Evolutionary conservation across 2,797 vertebrate species (phyloP), one percentile per base, ranked within the genome.

Genomic region (Myotis daubentonii): DNA sequence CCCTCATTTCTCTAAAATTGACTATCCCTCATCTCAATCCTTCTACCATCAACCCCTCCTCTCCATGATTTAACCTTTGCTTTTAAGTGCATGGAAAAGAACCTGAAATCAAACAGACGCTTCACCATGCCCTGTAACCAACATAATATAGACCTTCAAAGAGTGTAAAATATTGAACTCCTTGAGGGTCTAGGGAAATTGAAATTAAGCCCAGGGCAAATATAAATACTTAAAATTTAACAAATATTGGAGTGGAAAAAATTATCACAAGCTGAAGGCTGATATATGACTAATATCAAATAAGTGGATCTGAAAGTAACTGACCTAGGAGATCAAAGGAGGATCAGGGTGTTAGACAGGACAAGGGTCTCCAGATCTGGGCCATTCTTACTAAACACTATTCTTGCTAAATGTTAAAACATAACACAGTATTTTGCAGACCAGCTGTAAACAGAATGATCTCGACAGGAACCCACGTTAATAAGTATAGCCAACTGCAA

Each of bases 1-100:
- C 20, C 6, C 12, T 83, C 49, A 65, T 13, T 38, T 10, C 8
- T 36, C 49, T 57, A n/a, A 91, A 93, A 71, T 12, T 38, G 8
- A 65, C 36, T 33, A 84, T n/a, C 20, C 5, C 10, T 70, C 36
- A 85, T 66, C 16, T 3, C 5, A 85, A 3, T 66, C 30, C 28
- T 71, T 81, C 28, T 55, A 57, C 47, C 4, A 70, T 36, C 88
- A 72, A 60, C 12, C 22, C 9, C 1, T 15, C 11, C 8, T 51
- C 57, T 33, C 22, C 79, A 4, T 65, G 65, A 55, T 62, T 76
- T 75, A 33, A 81, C 2, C 5, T 62, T 92, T 62, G 9, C 19
- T 91, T 96, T 94, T 72, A 86, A 92, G 87, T 6, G 44, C 25
- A 86, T 76, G 25, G 92, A 85, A 86, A 72, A 23, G 9, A 36